Evolutionary conservation across 2,888 invertebrate species (phyloP), one percentile per base, ranked within the genome.

Genomic region (Ormyrus thymus): DNA sequence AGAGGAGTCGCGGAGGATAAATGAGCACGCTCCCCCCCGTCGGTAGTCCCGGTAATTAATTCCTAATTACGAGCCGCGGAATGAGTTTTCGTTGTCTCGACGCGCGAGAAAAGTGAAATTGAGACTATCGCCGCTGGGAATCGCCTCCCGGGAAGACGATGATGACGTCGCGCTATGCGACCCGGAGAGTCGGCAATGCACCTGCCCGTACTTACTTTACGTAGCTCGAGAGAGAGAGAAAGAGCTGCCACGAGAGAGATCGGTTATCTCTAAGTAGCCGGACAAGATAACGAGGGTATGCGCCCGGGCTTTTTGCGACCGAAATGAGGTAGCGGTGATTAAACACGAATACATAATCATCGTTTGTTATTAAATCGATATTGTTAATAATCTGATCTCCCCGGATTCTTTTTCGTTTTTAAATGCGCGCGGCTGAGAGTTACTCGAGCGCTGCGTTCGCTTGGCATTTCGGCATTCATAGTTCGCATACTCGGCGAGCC

Each of bases 31-130:
- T 29, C 29, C 29, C 29, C 29, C 29, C 9, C n/a, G n/a, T 10
- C 59, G 53, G 48, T 58, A 55, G 46, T 29, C 56, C 84, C 75
- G 53, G 82, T 86, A 86, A 88, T 89, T 89, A 88, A 87, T 87
- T 84, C 82, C 86, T 87, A 87, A 89, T 89, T 89, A 88, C 87
- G 83, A 29, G 29, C 84, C 82, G 82, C 75, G 78, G 84, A 29
- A 87, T 86, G 86, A 86, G 84, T 83, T 83, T 58, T 77, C 80
- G 70, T 80, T 58, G 61, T 53, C 82, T 80, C 45, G 59, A 1
- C 81, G 76, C 70, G 68, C 72, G 70, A 61, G 76, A 80, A 82
- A 83, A 82, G 82, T 85, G 86, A 86, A 86, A 86, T 82, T 82
- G 84, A 78, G 53, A 48, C 45, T 29, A 65, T 66, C 59, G 11